Conservation (phyloP, 2,888 invertebrate species). For the Pollenia labialis region DNA sequence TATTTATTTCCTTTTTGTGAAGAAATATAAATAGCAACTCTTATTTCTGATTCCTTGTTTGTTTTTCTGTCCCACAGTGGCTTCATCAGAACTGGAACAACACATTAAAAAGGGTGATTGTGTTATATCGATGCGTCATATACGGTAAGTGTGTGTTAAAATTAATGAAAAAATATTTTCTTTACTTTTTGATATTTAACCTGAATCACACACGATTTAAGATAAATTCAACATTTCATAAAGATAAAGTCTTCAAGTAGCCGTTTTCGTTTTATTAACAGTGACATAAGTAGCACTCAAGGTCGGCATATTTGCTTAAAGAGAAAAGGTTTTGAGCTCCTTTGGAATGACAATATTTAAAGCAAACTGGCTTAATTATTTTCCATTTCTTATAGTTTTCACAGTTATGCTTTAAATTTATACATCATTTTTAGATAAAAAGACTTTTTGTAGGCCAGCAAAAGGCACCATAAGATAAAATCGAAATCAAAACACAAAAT, state of each 20-base stretch:
- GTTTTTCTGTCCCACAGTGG: conserved; percentile 78
- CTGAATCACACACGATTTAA: conserved; percentile 53
- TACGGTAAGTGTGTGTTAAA: conserved; percentile 79
- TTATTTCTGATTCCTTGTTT: conserved; percentile 39
- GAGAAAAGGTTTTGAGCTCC: no score
- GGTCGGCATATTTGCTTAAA: neutral
- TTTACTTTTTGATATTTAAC: conserved; percentile 35
- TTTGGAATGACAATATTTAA: no score
- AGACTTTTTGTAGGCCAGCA: neutral
- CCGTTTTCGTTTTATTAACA: conserved; percentile 24
- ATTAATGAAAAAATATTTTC: conserved; percentile 27
- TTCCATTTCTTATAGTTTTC: neutral
- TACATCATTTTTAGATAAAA: neutral
- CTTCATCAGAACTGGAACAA: conserved; percentile 83
- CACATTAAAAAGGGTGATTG: conserved; percentile 84
- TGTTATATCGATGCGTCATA: conserved; percentile 84
- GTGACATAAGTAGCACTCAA: conserved; percentile 42
- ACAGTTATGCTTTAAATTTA: neutral
- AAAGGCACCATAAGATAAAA: neutral
- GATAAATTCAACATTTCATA: conserved; percentile 49
- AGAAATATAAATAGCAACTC: conserved; percentile 24
- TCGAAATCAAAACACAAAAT: no score
- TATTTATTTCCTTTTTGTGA: conserved; percentile 60
- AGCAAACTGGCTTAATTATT: no score
- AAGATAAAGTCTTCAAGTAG: conserved; percentile 43